phyloP scores from a whole-genome alignment of 2,888 invertebrate species.

The Atrina japonica region DNA sequence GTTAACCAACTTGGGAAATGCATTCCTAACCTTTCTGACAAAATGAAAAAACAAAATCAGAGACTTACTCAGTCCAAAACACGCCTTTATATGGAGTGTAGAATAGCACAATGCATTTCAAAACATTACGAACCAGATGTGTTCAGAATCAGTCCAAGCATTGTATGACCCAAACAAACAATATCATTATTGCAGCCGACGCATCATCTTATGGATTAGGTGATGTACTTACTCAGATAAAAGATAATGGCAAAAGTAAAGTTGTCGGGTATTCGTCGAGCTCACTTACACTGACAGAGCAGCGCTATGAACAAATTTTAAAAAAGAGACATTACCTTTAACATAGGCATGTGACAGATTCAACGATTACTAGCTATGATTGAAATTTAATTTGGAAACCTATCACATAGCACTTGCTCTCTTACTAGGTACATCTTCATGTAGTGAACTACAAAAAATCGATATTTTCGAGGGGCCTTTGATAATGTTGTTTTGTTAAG shows the following conservation, averaged over 20 bases:
- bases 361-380: no score
- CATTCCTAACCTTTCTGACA: no score
- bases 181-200: not conserved
- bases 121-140: not conserved
- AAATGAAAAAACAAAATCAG: no score
- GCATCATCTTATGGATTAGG: conserved; percentile 5
- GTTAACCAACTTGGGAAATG: no score
- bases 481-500: no score
- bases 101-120: not conserved
- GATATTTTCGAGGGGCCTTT: no score
- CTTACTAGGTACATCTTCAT: no score
- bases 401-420: no score
- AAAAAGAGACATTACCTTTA: not conserved
- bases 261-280: not conserved
- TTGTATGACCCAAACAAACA: not conserved
- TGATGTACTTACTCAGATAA: not conserved
- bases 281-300: not conserved
- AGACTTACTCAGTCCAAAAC: no score
- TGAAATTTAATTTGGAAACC: no score
- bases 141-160: not conserved
- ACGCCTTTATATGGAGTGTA: not conserved
- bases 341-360: not conserved
- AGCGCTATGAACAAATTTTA: not conserved
- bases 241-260: not conserved
- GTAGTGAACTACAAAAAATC: no score